Base-by-base conservation (phyloP, 2,113 vertebrate species). In the Taxidea taxus region DNA sequence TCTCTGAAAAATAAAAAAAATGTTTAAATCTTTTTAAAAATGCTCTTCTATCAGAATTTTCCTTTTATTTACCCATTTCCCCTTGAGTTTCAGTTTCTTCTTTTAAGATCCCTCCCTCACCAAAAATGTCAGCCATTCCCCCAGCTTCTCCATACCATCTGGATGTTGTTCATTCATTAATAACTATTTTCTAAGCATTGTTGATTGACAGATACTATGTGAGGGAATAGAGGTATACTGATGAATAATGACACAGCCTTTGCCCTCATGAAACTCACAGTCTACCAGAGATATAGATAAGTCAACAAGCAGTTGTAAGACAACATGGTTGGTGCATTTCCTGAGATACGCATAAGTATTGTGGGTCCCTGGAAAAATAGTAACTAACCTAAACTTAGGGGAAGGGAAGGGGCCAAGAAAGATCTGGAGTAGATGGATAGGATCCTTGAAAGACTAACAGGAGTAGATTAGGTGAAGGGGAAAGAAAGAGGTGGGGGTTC, bases 221-320 rank as follows among this genome's bases (percentile, higher is more conserved):
- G 72, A 54, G 16, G 51, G 25, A 94, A 31, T 62, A 90, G n/a
- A 87, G 11, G 34, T 80, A 54, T 75, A 90, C 87, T 58, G 66
- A 78, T 89, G 27, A 91, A 81, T 91, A 83, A 95, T 13, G 42
- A 72, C 68, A 68, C 21, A 92, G 70, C 89, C 31, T 49, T 86
- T 92, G 39, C 86, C 81, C 47, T 95, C 54, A 37, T 87, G 81
- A 94, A 95, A 92, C 29, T 96, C 85, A 42, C 20, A 94, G n/a
- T 89, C 62, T 93, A 77, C 83, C 86, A 31, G 74, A 82, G 21
- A 81, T 83, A 64, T 31, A 37, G 74, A 82, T 39, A 87, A 90
- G 47, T 78, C 74, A 94, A 68, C 56, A 94, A 85, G 60, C 82
- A 82, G 92, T 90, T 90, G 83, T 12, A 87, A 74, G 60, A 60